phyloP scores from a whole-genome alignment of 2,113 vertebrate species.

The Archocentrus centrarchus region DNA sequence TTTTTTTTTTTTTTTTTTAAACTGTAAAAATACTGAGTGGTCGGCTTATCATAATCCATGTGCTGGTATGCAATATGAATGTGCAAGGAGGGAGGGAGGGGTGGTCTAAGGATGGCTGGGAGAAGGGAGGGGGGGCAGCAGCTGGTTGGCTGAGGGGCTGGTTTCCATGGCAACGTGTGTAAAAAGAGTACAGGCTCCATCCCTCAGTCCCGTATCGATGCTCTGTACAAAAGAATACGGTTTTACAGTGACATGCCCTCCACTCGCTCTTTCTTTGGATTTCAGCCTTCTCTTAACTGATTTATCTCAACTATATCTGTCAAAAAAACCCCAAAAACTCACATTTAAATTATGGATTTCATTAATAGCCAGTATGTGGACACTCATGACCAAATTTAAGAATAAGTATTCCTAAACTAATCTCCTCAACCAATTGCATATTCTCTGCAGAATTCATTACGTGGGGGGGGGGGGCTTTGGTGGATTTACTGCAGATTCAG shows the following conservation, averaged over 20 bases:
- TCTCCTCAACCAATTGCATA: slow-evolving; percentile 22
- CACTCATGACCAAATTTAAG: background rate
- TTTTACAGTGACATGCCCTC: slow-evolving; percentile 55
- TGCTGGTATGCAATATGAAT: slow-evolving; percentile 61
- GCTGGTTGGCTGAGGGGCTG: slow-evolving; percentile 78
- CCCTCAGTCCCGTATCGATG: slow-evolving; percentile 68
- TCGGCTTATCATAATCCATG: slow-evolving; percentile 54
- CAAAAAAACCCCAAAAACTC: background rate
- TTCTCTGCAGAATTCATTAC: slow-evolving; percentile 19
- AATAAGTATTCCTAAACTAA: background rate
- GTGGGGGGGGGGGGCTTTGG: background rate
- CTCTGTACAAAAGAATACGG: slow-evolving; percentile 66
- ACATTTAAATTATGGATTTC: background rate
- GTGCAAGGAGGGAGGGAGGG: slow-evolving; percentile 27
- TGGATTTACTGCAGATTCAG: slow-evolving; percentile 42
- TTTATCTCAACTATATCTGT: slow-evolving; percentile 1
- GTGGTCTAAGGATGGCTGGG: slow-evolving; percentile 17
- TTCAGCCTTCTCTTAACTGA: background rate
- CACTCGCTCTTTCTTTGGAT: slow-evolving; percentile 15
- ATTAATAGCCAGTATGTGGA: slow-evolving; percentile 1
- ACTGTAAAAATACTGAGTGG: slow-evolving; percentile 12
- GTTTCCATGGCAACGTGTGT: slow-evolving; percentile 73
- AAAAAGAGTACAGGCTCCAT: slow-evolving; percentile 60
- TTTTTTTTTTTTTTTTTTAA: background rate
- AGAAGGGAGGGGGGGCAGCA: slow-evolving; percentile 48